Evolutionary conservation across 2,797 vertebrate genomes (phyloP), one percentile per base, ranked within the genome.

Genomic region (Lindbergichthys nudifrons): DNA sequence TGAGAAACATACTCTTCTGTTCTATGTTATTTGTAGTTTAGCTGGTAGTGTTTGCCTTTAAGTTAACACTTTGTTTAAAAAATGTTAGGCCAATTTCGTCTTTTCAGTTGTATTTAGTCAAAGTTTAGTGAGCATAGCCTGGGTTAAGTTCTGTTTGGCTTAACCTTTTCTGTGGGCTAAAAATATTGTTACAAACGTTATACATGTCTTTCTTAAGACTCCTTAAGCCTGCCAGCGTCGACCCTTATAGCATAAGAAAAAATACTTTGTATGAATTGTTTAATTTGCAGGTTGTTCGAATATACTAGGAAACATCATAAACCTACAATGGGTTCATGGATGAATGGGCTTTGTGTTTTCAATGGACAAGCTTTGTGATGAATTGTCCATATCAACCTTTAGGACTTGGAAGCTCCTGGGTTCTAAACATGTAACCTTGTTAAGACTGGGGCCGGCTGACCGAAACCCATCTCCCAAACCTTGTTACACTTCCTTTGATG

Each of bases 401-500:
- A 79, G 83, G 89, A 91, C 88, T 85, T 81, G 84, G 87, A 79
- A 88, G 87, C 91, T 92, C 80, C 89, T 86, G 88, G 88, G 84
- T 92, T 90, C 87, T 83, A 84, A 90, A 88, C 78, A 81, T 72
- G 70, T 94, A 94, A 95, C 93, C 91, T 94, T 89, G 89, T 94
- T 94, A 95, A 72, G 79, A 85, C 90, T 93, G 90, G 84, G 89
- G 83, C 91, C 66, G 72, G 82, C 89, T 90, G 89, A 93, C 91
- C 88, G 83, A 93, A 92, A 88, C 81, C 88, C 91, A 93, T 93
- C 88, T 93, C 82, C 16, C 83, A 95, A 95, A 95, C 89, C 92
- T 93, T 90, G 90, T 94, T 95, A 94, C 79, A 82, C 68, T 84
- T 87, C 64, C 88, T 92, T 89, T 94, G 93, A 94, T 94, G 91